These are phyloP conservation scores for Anas flavirostris DNA, from an alignment of 2,797 vertebrate genomes.

Conservation along the genomic window DNA sequence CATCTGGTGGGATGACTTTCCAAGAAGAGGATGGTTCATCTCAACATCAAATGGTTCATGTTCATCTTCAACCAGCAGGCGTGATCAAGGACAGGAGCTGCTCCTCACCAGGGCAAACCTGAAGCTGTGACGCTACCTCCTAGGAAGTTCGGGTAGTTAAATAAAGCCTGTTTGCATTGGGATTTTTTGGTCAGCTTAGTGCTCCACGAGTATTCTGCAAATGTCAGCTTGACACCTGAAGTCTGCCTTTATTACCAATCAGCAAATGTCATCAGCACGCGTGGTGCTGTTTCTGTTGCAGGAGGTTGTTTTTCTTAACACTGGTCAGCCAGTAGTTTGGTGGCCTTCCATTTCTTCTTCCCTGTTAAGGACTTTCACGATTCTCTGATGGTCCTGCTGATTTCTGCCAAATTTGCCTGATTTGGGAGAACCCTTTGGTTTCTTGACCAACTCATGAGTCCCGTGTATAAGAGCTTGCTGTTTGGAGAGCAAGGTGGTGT, in stretches of 20 bases:
- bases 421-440: background rate
- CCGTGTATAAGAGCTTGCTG: background rate
- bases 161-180: background rate
- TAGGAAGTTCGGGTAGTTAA: background rate
- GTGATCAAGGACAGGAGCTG: background rate
- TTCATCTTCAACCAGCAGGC: background rate
- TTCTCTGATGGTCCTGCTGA: constrained; percentile 3
- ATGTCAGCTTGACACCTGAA: background rate
- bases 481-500: background rate
- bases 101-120: background rate
- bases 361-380: background rate
- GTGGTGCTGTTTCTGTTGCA: background rate
- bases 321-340: background rate
- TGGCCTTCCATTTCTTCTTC: background rate
- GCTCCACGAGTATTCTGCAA: background rate
- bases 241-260: background rate
- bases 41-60: background rate
- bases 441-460: background rate
- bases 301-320: background rate
- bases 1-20: background rate
- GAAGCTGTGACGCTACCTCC: background rate
- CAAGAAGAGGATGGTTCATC: background rate
- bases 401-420: background rate
- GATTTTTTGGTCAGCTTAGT: background rate
- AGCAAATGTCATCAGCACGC: background rate